Base-by-base conservation (phyloP, 1,140 invertebrate genomes). In the Achroia grisella region DNA sequence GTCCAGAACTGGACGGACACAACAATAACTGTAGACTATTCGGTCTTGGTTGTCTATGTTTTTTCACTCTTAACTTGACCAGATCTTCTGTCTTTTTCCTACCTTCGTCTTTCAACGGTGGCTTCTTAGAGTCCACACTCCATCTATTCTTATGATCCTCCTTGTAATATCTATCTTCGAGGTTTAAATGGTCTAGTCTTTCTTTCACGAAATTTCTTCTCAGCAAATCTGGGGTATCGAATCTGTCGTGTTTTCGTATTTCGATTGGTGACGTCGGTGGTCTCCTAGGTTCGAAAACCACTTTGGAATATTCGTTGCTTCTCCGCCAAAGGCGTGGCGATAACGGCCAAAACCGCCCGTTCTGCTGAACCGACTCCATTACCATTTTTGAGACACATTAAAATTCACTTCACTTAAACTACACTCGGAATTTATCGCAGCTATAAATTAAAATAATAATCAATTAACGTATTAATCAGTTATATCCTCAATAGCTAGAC, bases 231-330 rank as follows among this genome's bases (percentile, higher is more conserved):
- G 80, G 80, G 8, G 77, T 79, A 11, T 62, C 58, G 41, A 23
- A 23, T 43, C 41, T 52, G 36, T 66, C 64, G 41, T 68, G 67
- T 44, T 62, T 56, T 12, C 56, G 56, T 23, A 71, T 66, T 48
- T 78, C 71, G 42, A 79, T 60, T 13, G 76, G 77, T 36, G 69
- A 77, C 5, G 48, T 44, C 4, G 75, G 70, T 8, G 76, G 76
- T 65, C 73, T 71, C 60, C 80, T 52, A n/a, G 78, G 76, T 36
- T 81, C 80, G 61, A 81, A 85, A 8, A 81, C 76, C 8, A 85
- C 70, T 47, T 85, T 85, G 9, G 80, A 78, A 33, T 79, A 85
- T 15, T 85, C 81, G 45, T 70, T 79, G 52, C 81, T 84, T 10
- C 80, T 61, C 13, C 80, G 65, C 80, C 80, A 84, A 13, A 84